phyloP scores from a whole-genome alignment of 2,797 vertebrate genomes.

The Antennarius maculatus region DNA sequence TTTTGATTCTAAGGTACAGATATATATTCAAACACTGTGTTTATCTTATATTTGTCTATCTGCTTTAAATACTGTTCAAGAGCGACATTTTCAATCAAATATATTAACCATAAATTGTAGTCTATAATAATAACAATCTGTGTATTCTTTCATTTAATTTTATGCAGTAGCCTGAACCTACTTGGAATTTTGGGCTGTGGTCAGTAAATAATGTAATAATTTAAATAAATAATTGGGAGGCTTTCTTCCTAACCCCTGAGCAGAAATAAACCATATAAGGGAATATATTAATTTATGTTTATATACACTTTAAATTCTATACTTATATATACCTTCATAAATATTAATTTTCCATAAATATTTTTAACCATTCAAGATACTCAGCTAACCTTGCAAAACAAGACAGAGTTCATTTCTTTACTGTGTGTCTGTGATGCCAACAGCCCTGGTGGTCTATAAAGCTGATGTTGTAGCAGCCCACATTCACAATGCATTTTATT shows the following conservation, averaged over 20 bases:
- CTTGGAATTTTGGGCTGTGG: slow-evolving; percentile 51
- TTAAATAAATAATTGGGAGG: slow-evolving; percentile 9
- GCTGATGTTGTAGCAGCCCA: too few species aligned
- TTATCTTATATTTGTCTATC: slow-evolving; percentile 19
- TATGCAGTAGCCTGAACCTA: slow-evolving; percentile 56
- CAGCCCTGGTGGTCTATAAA: not conserved
- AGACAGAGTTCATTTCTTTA: not conserved
- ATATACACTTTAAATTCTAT: slow-evolving; percentile 15
- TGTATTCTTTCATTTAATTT: not conserved
- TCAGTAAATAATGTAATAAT: not conserved
- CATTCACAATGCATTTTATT: not conserved
- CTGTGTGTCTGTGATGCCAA: not conserved
- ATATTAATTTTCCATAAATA: slow-evolving; percentile 23
- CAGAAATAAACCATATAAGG: slow-evolving; percentile 62
- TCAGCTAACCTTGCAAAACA: not conserved
- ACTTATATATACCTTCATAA: slow-evolving; percentile 25
- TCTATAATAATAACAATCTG: slow-evolving; percentile 19
- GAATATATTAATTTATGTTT: slow-evolving; percentile 28
- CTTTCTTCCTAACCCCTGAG: slow-evolving; percentile 48
- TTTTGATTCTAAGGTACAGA: slow-evolving; percentile 15
- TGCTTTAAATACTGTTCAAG: slow-evolving; percentile 29
- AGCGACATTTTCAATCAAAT: slow-evolving; percentile 21
- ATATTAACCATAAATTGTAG: slow-evolving; percentile 23
- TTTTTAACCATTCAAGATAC: not conserved
- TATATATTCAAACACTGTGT: slow-evolving; percentile 28